A percentile compares a stretch with the other conserved stretches of the same genome.
Conservation (phyloP, 1,140 invertebrate species). For the Musca vetustissima region DNA sequence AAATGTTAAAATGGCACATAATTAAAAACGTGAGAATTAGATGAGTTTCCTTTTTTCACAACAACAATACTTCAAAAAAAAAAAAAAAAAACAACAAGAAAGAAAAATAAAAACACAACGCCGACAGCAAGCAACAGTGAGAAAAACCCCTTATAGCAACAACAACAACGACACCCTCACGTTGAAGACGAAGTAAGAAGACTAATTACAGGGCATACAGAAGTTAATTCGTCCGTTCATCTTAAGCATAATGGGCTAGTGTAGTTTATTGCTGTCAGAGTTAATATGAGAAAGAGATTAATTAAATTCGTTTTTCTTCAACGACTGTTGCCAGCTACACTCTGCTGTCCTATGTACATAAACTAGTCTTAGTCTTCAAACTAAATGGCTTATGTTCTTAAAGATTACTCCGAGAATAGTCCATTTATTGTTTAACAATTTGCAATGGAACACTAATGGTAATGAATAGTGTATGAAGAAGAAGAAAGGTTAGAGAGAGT, state of each 20-base stretch:
- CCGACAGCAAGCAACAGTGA: not conserved
- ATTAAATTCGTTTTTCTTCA: constrained; percentile 14
- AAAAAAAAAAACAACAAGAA: not conserved
- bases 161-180: no score
- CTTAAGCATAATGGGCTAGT: not conserved
- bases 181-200: constrained; percentile 1
- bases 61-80: no score
- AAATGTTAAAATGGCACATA: constrained; percentile 22
- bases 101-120: not conserved
- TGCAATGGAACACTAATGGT: no score
- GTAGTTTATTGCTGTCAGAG: constrained; percentile 16
- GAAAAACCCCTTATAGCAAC: not conserved
- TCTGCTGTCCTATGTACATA: no score
- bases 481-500: no score
- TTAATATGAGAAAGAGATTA: constrained; percentile 10
- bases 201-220: constrained; percentile 19
- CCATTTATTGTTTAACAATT: no score
- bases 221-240: constrained; percentile 19
- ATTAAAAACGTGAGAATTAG: constrained; percentile 23
- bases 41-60: constrained; percentile 1
- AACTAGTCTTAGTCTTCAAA: no score
- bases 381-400: no score
- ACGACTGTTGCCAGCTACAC: no score
- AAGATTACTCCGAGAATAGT: no score
- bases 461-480: no score